Percentiles rank a stretch among this genome's conserved stretches.
Conservation (phyloP, 2,888 invertebrate species). For the Atethmia centrago region DNA sequence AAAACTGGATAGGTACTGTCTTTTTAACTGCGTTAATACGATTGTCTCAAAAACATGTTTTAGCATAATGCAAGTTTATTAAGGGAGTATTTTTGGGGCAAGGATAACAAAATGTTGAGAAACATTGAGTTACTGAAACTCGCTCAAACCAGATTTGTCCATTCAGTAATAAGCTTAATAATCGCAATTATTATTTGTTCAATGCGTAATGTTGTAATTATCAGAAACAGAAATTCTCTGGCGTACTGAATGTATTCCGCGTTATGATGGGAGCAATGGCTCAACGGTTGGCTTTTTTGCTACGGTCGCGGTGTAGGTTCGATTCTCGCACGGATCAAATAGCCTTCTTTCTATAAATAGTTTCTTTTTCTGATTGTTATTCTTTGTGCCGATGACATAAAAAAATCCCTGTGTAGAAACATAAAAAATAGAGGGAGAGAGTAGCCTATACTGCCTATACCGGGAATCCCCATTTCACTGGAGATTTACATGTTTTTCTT, state of each 20-base stretch:
- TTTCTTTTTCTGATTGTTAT: too few relatives aligned
- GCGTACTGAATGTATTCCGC: not conserved
- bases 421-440: not conserved
- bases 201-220: not conserved
- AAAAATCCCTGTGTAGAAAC: not conserved
- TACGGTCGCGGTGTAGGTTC: not conserved
- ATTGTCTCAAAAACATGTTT: slow-evolving; percentile 19
- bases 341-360: not conserved
- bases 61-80: not conserved
- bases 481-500: slow-evolving; percentile 11
- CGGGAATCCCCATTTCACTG: not conserved
- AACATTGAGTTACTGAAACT: slow-evolving; percentile 26
- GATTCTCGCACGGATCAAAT: not conserved
- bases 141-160: not conserved
- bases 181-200: not conserved
- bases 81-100: slow-evolving; percentile 22
- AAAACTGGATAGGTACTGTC: not conserved
- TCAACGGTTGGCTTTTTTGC: not conserved
- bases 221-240: not conserved
- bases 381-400: not conserved
- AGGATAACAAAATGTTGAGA: slow-evolving; percentile 49
- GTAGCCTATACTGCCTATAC: too few relatives aligned
- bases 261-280: not conserved
- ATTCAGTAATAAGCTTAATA: not conserved
- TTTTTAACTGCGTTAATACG: not conserved